Evolutionary conservation across 2,888 invertebrate genomes (phyloP).

Genomic region (Ceramica pisi): DNA sequence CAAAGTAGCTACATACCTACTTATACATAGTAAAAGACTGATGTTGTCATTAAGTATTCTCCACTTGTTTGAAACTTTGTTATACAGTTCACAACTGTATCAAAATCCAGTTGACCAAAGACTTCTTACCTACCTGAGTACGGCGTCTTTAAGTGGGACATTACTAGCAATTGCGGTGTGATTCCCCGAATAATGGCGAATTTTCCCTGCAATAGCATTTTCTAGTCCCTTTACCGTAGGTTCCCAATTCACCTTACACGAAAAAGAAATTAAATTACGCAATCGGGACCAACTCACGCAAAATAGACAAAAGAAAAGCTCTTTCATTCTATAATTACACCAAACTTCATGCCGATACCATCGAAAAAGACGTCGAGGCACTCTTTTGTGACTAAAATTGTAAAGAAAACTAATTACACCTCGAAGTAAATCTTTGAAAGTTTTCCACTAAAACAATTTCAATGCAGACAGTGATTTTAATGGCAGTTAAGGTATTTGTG

Average conservation of each 20-base stretch:
- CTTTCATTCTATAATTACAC: conserved; percentile 44
- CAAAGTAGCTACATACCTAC: background rate
- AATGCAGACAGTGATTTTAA: conserved; percentile 30
- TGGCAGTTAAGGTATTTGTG: conserved; percentile 42
- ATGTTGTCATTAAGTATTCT: conserved; percentile 1
- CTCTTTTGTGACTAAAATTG: conserved; percentile 55
- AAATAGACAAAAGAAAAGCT: conserved; percentile 25
- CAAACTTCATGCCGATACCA: conserved; percentile 49
- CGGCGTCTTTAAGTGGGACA: conserved; percentile 24
- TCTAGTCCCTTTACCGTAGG: conserved; percentile 6
- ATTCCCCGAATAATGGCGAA: conserved; percentile 8
- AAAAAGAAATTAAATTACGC: conserved; percentile 28
- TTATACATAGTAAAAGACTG: background rate
- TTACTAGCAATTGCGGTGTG: conserved; percentile 31
- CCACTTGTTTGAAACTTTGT: background rate
- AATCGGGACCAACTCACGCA: conserved; percentile 18
- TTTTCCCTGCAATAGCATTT: conserved; percentile 23
- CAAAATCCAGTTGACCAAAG: conserved; percentile 6
- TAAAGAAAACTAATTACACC: conserved; percentile 61
- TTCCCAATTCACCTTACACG: conserved; percentile 3
- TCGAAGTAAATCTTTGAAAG: conserved; percentile 39
- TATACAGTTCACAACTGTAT: background rate
- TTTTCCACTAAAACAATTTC: conserved; percentile 31
- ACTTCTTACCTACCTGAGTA: conserved; percentile 2
- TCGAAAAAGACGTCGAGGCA: conserved; percentile 49